phyloP scores from a whole-genome alignment of 2,113 vertebrate genomes.

The Hepsetus odoe region DNA sequence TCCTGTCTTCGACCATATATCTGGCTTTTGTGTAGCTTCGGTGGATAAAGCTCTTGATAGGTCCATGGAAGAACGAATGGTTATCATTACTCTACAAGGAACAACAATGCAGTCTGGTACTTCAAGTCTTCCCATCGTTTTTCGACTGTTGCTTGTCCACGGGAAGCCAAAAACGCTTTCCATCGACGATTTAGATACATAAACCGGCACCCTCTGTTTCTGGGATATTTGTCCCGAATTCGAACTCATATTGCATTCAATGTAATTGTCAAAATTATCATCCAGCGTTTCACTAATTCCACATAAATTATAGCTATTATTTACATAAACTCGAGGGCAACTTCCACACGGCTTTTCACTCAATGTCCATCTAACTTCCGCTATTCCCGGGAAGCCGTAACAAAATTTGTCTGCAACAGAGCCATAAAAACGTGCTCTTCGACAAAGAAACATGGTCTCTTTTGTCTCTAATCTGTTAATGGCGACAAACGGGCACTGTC shows the following conservation, averaged over 20 bases:
- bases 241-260: neutral
- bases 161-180: neutral
- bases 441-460: constrained; percentile 18
- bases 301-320: neutral
- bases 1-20: constrained; percentile 5
- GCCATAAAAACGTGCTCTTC: neutral
- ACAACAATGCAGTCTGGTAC: neutral
- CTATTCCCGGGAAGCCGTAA: neutral
- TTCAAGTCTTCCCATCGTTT: neutral
- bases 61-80: neutral
- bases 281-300: neutral
- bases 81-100: neutral
- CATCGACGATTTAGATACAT: neutral
- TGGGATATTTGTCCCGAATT: neutral
- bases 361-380: neutral
- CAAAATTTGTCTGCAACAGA: neutral
- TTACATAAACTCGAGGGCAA: neutral
- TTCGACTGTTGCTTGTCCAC: neutral
- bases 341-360: neutral
- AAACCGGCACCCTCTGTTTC: neutral
- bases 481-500: neutral
- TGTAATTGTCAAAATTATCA: neutral
- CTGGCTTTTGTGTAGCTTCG: constrained; percentile 50
- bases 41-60: constrained; percentile 44
- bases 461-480: neutral